Evolutionary conservation across 2,113 vertebrate species (phyloP), one percentile per base, ranked within the genome.

Genomic region (Hylia prasina): DNA sequence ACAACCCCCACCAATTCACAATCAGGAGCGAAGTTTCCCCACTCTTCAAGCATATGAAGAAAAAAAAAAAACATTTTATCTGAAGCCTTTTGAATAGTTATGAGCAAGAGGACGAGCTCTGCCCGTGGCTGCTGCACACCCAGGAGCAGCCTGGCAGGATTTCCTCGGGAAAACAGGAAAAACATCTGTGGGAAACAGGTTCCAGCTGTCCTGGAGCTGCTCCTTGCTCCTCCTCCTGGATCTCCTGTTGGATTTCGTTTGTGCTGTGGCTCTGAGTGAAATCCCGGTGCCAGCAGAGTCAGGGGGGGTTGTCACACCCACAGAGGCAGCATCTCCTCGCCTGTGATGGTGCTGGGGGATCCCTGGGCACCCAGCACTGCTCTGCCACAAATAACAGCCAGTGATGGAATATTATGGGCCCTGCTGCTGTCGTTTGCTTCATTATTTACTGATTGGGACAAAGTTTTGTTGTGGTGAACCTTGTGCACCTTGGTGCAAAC

Each of bases 361-460:
- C 48, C 54, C 64, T 4, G 83, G 14, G 27, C 78, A 24, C 1
- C 60, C 54, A 6, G 4, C 42, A 0, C 39, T 13, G 45, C 69
- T 39, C 60, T 7, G 2, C 0, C 57, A n/a, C 66, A 6, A 6
- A 0, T 0, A 31, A 1, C 40, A 45, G 9, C 0, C 39, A 65
- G 0, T 0, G 40, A 31, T 15, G 23, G 3, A 2, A 13, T 0
- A 3, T 1, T 6, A 2, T 0, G 11, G 47, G 45, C 28, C 42
- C 58, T 1, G 0, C 11, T 1, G 4, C 45, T 21, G 37, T 2
- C 7, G 1, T 8, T 63, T 23, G 12, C 35, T 17, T 0, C 13
- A 2, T 35, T n/a, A n/a, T 42, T 69, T 17, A 50, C 25, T 5
- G 42, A 14, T 1, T 7, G 42, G 33, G 39, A 28, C 68, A 40